Conservation (phyloP, 2,113 vertebrate genomes). For the Passerina amoena region DNA sequence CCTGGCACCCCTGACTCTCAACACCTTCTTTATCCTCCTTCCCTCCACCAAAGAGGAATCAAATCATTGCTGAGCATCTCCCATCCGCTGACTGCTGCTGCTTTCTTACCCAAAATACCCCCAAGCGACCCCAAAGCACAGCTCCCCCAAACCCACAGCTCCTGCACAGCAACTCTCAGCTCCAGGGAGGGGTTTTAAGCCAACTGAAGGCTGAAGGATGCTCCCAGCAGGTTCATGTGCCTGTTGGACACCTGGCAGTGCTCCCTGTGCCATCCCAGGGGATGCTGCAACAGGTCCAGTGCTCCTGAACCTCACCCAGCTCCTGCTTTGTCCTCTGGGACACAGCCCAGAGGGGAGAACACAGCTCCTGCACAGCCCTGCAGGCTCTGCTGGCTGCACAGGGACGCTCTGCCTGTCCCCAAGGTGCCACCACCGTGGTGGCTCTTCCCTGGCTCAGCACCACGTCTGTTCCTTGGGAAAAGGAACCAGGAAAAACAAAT, state of each 20-base stretch:
- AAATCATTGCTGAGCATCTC: background rate
- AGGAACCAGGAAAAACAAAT: background rate
- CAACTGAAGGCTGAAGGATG: background rate
- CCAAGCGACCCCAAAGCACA: background rate
- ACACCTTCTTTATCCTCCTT: no score
- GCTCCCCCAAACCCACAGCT: background rate
- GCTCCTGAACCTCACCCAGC: background rate
- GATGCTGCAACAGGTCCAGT: background rate
- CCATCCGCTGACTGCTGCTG: background rate
- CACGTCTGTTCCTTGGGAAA: rapidly evolving
- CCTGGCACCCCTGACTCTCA: background rate
- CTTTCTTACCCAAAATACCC: background rate
- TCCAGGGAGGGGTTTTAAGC: background rate
- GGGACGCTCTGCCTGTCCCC: background rate
- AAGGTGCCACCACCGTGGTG: rapidly evolving
- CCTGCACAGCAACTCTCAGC: rapidly evolving
- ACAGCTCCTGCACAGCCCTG: rapidly evolving
- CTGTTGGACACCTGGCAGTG: rapidly evolving
- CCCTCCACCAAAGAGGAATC: background rate
- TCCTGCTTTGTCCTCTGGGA: background rate
- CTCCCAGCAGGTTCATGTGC: background rate
- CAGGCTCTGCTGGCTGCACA: rapidly evolving
- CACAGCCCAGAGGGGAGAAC: background rate
- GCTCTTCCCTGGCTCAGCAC: background rate
- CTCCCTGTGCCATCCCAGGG: background rate